Conservation (phyloP, 2,113 vertebrate genomes). For the Arenaria interpres region DNA sequence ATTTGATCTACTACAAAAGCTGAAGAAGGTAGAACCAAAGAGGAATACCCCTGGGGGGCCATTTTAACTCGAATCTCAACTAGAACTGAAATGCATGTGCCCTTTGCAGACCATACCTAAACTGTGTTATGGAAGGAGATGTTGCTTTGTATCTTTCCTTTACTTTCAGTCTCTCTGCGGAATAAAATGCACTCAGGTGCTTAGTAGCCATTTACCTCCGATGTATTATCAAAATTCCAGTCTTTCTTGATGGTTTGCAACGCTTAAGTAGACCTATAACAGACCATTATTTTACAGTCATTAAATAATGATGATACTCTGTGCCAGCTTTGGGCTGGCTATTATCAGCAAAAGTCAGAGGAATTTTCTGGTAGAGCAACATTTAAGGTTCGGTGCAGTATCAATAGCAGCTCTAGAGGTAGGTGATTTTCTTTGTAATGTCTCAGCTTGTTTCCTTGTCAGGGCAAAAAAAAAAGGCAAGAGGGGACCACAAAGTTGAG, state of each 20-base stretch:
- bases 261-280: not conserved
- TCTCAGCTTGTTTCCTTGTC: slow-evolving; percentile 17
- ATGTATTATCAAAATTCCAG: not conserved
- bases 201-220: slow-evolving; percentile 19
- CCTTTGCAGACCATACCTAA: slow-evolving; percentile 27
- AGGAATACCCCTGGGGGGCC: not conserved
- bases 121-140: not conserved
- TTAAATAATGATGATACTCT: slow-evolving; percentile 51
- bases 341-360: slow-evolving; percentile 25
- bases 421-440: slow-evolving; percentile 11
- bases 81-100: not conserved
- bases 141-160: not conserved
- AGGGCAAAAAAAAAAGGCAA: not conserved
- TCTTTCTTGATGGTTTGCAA: slow-evolving; percentile 1
- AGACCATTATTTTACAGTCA: slow-evolving; percentile 9
- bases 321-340: not conserved
- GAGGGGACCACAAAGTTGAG: not conserved
- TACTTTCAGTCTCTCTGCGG: not conserved
- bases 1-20: not conserved
- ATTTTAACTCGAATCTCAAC: slow-evolving; percentile 20
- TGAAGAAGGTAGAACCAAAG: not conserved
- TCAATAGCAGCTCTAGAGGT: slow-evolving; percentile 17
- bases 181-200: slow-evolving; percentile 9
- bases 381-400: not conserved
- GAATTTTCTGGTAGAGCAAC: slow-evolving; percentile 37